These are phyloP conservation scores for Acanthosepion lycidas DNA, from an alignment of 2,888 invertebrate genomes.

Conservation along the genomic window DNA sequence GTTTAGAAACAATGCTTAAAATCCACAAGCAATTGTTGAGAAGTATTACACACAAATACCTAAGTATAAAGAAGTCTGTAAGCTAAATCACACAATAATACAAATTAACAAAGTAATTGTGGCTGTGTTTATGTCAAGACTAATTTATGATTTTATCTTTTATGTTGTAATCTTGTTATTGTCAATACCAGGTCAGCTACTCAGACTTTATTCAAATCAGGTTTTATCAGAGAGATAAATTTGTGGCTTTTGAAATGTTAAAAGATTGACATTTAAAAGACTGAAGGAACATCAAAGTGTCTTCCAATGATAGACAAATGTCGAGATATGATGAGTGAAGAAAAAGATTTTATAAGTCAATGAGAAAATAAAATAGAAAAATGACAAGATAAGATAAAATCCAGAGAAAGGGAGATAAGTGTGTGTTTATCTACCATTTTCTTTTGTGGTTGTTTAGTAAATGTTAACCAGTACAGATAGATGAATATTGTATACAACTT, in stretches of 20 bases:
- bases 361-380: background rate
- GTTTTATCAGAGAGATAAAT: background rate
- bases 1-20: too few species aligned
- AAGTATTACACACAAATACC: background rate
- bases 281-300: background rate
- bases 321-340: background rate
- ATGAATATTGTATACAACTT: too few species aligned
- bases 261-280: background rate
- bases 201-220: conserved; percentile 4
- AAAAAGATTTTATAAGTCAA: background rate
- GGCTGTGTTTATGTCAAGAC: background rate
- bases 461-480: too few species aligned
- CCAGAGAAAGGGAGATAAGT: too few species aligned
- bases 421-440: too few species aligned
- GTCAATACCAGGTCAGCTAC: background rate
- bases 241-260: background rate
- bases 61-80: background rate
- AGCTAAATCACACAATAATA: background rate
- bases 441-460: too few species aligned
- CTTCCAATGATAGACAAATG: background rate
- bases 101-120: background rate
- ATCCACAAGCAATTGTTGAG: too few species aligned
- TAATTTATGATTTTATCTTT: background rate
- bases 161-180: background rate
- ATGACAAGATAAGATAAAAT: background rate